phyloP scores from a whole-genome alignment of 2,888 invertebrate genomes.

The Tromatobia lineatoria region DNA sequence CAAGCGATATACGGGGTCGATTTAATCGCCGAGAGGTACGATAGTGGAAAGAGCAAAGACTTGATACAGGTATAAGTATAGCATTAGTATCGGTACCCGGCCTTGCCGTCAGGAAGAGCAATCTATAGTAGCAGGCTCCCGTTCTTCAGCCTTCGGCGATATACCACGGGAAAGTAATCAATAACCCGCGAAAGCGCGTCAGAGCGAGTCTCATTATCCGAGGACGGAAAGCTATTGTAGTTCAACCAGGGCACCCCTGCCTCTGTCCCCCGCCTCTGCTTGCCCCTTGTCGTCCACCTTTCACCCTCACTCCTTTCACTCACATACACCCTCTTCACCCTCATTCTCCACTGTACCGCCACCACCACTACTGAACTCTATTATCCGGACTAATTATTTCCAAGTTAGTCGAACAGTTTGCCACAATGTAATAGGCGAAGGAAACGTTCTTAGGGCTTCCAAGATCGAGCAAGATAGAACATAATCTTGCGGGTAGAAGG shows the following conservation, averaged over 20 bases:
- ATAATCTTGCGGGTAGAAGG: slow-evolving; percentile 61
- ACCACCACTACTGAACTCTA: slow-evolving; percentile 77
- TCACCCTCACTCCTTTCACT: slow-evolving; percentile 31
- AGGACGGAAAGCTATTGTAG: slow-evolving; percentile 77
- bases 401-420: slow-evolving; percentile 83
- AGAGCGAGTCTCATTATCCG: slow-evolving; percentile 80
- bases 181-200: slow-evolving; percentile 78
- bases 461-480: slow-evolving; percentile 48
- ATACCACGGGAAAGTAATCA: slow-evolving; percentile 75
- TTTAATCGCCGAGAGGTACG: slow-evolving; percentile 20
- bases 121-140: slow-evolving; percentile 38
- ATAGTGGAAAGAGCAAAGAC: slow-evolving; percentile 37
- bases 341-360: slow-evolving; percentile 35
- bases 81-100: slow-evolving; percentile 29
- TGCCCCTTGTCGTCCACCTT: slow-evolving; percentile 50
- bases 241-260: slow-evolving; percentile 41
- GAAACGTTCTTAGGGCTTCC: slow-evolving; percentile 76
- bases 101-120: slow-evolving; percentile 44
- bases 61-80: slow-evolving; percentile 34
- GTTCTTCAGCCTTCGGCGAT: slow-evolving; percentile 44
- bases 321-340: slow-evolving; percentile 23
- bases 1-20: slow-evolving; percentile 19
- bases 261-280: slow-evolving; percentile 23
- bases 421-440: slow-evolving; percentile 81
- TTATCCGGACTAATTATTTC: slow-evolving; percentile 84